Evolutionary conservation across 2,888 invertebrate genomes (phyloP).

Genomic region (Cylloceria caligata): DNA sequence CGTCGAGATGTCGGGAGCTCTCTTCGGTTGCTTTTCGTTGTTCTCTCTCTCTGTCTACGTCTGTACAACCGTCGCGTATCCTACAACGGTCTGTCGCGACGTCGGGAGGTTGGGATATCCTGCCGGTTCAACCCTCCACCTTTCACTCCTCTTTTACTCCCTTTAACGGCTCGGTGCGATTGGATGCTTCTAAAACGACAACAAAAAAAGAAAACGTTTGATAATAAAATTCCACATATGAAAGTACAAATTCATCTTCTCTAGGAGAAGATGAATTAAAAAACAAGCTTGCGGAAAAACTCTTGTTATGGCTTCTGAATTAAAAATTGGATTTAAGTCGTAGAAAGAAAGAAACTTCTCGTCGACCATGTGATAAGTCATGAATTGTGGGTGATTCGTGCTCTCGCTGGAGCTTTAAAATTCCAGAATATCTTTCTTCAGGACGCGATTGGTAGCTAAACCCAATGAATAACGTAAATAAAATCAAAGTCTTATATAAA

Average conservation of each 20-base stretch:
- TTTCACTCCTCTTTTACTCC: constrained; percentile 35
- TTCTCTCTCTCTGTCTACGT: constrained; percentile 14
- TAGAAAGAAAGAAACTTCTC: no score
- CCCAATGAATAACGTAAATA: no score
- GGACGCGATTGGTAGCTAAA: no score
- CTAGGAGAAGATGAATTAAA: not conserved
- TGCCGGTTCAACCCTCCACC: constrained; percentile 52
- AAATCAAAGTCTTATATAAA: no score
- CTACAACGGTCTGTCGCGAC: constrained; percentile 47
- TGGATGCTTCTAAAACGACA: constrained; percentile 12
- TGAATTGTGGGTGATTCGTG: no score
- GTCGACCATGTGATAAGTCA: no score
- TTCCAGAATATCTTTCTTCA: no score
- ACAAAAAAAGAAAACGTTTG: constrained; percentile 1
- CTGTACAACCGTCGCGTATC: constrained; percentile 28
- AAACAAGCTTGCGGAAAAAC: not conserved
- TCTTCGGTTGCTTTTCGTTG: constrained; percentile 68
- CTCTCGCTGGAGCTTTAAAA: no score
- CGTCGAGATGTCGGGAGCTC: constrained; percentile 82
- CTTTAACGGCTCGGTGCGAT: constrained; percentile 26
- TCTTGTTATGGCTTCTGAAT: no score
- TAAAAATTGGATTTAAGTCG: no score
- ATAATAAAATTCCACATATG: constrained; percentile 4
- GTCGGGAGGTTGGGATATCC: constrained; percentile 48
- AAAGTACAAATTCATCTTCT: not conserved